Base-by-base conservation (phyloP, 2,888 invertebrate species). In the Euphydryas editha region DNA sequence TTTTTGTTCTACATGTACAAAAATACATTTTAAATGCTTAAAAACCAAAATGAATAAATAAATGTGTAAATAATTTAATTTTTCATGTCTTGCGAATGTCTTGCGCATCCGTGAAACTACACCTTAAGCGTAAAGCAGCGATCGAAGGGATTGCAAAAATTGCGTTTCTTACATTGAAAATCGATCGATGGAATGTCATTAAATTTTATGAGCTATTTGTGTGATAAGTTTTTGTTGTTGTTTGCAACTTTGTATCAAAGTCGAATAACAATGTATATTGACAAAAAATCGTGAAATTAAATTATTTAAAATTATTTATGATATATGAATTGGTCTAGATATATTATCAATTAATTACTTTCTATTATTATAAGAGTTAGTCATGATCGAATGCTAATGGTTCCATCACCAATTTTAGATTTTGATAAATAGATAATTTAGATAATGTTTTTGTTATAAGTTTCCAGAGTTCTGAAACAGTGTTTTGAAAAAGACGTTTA, bases 151-250 rank as follows among this genome's bases (percentile, higher is more conserved):
- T 80, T 81, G 83, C 82, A 86, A 89, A 88, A 89, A 87, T 87
- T 86, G 81, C 85, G 78, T 82, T 80, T 81, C 81, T 78, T 67
- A 81, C 77, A 75, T 79, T 78, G 76, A 75, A 75, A 75, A 76
- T 73, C 78, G 77, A 79, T 76, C 78, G 72, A 72, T 69, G 80
- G 82, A 82, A 84, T 86, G 83, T 86, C 84, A 85, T 90, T 86
- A 90, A 88, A 80, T 88, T 90, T 90, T 90, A 90, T 82, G 85
- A 85, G 77, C 86, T 82, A 82, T 83, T 84, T 79, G 84, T 78
- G 81, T 78, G 78, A 78, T 59, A 69, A 69, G 69, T 68, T 68
- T 47, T 67, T 67, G 49, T n/a, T 54, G 66, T 62, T 37, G 57
- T 61, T 64, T 58, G 59, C 49, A 37, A 62, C 49, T 56, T 30